These are phyloP conservation scores for Euproctis similis DNA, from an alignment of 2,888 invertebrate species.

Conservation along the genomic window DNA sequence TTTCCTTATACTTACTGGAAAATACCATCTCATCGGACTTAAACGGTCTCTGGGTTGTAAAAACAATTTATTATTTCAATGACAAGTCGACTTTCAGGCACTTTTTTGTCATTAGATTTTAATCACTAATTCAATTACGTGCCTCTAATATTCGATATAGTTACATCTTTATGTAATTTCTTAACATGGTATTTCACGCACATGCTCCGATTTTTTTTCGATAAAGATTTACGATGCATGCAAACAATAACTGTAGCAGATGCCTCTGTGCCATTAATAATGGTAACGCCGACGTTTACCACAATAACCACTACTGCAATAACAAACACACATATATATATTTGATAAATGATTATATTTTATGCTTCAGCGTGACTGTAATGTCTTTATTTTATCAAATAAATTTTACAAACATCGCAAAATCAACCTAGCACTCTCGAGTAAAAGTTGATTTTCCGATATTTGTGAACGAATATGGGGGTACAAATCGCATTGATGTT, in stretches of 20 bases:
- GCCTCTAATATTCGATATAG: too few species aligned
- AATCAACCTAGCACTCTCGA: slow-evolving; percentile 9
- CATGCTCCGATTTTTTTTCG: slow-evolving; percentile 24
- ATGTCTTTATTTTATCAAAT: slow-evolving; percentile 61
- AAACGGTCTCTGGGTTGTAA: too few species aligned
- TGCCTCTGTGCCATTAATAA: slow-evolving; percentile 61
- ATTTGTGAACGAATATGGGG: slow-evolving; percentile 40
- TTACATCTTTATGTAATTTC: slow-evolving; percentile 5
- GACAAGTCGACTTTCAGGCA: too few species aligned
- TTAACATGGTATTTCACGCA: slow-evolving; percentile 28
- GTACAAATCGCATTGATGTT: slow-evolving; percentile 60
- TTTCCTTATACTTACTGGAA: too few species aligned
- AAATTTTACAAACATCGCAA: slow-evolving; percentile 16
- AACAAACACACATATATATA: slow-evolving; percentile 64
- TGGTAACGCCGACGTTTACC: slow-evolving; percentile 67
- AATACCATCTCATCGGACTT: too few species aligned
- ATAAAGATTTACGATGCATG: slow-evolving; percentile 34
- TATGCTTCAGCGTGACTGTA: slow-evolving; percentile 59
- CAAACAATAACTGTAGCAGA: slow-evolving; percentile 56
- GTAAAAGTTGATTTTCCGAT: slow-evolving; percentile 12
- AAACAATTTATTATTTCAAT: too few species aligned
- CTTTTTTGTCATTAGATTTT: too few species aligned
- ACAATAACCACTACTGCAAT: slow-evolving; percentile 61
- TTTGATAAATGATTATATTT: slow-evolving; percentile 73
- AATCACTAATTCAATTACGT: too few species aligned